Evolutionary conservation across 2,888 invertebrate species (phyloP), one percentile per base, ranked within the genome.

Genomic region (Harmothoe impar): DNA sequence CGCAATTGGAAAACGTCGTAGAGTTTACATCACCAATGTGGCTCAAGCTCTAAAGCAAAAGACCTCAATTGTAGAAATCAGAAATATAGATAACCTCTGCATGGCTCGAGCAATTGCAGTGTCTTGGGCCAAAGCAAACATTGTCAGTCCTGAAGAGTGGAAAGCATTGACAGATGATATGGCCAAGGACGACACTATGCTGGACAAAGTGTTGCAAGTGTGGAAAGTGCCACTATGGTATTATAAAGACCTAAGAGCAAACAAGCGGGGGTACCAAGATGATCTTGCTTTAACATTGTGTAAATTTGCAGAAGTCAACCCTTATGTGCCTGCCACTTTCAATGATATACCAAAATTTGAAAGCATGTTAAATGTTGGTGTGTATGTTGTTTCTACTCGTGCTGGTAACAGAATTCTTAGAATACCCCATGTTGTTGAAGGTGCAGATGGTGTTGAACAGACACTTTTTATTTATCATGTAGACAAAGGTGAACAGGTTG

Each of bases 71-170:
- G 72, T 72, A n/a, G 15, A 72, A 29, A 72, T 72, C 31, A 29
- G 5, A 72, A 72, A 72, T 29, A 12, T 15, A 25, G 72, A 72
- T 72, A 25, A 72, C 5, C 0, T 29, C 3, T 72, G 72, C 17
- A 29, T 72, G 72, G 72, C 72, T 7, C 1, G 72, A 29, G 25
- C 72, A 25, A 72, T 72, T 29, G 72, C 29, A 72, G 72, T 72
- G 31, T 23, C 72, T 72, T 72, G 72, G 72, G 72, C 29, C 15
- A 72, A 72, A 72, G 72, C 72, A 0, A 72, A 72, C 31, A 29
- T 25, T 72, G 72, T 72, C 25, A 72, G 29, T 25, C 20, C 25
- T 72, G 31, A 72, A 7, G 72, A 72, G 17, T 72, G 72, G 72
- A 17, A 25, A 0, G 17, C 29, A 25, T 29, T 72, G 5, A 29